Percentiles rank a stretch among this genome's conserved stretches.
Conservation (phyloP, 2,888 invertebrate genomes). For the Carcina quercana region DNA sequence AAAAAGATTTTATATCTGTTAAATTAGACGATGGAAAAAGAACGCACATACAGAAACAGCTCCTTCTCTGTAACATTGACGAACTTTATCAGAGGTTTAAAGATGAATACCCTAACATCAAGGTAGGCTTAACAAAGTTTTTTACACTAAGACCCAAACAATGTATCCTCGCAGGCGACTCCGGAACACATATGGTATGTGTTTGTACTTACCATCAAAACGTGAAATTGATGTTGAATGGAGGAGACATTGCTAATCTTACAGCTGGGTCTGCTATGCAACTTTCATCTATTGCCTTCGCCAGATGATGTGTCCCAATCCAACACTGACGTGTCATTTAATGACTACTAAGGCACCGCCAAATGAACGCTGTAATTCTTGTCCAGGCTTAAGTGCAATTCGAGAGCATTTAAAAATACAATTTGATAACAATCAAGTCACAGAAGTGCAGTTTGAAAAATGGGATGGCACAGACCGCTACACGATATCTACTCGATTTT, state of each 20-base stretch:
- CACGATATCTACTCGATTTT: slow-evolving; percentile 9
- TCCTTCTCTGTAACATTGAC: slow-evolving; percentile 6
- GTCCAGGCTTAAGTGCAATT: slow-evolving; percentile 13
- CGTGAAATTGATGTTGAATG: slow-evolving; percentile 4
- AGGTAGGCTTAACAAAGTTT: slow-evolving; percentile 14
- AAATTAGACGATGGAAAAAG: slow-evolving; percentile 18
- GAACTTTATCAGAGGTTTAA: slow-evolving; percentile 17
- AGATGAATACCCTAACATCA: slow-evolving; percentile 8
- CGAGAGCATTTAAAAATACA: slow-evolving; percentile 15
- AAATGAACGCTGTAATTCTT: slow-evolving; percentile 13
- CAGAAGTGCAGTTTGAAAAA: slow-evolving; percentile 14
- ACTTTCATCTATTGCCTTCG: slow-evolving; percentile 14
- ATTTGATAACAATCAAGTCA: slow-evolving; percentile 16
- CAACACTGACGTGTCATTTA: slow-evolving; percentile 15
- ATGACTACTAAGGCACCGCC: slow-evolving; percentile 13
- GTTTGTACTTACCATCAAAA: slow-evolving; percentile 7
- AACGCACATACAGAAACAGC: slow-evolving; percentile 14
- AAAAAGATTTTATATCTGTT: slow-evolving; percentile 16
- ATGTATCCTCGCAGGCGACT: slow-evolving; percentile 14
- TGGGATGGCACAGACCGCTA: slow-evolving; percentile 14
- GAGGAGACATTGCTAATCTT: slow-evolving; percentile 16
- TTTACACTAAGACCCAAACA: slow-evolving; percentile 13
- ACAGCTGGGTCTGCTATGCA: slow-evolving; percentile 15
- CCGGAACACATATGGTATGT: slow-evolving; percentile 15
- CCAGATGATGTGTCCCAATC: slow-evolving; percentile 18